Base-by-base conservation (phyloP, 2,888 invertebrate species). In the Ectemnius continuus region DNA sequence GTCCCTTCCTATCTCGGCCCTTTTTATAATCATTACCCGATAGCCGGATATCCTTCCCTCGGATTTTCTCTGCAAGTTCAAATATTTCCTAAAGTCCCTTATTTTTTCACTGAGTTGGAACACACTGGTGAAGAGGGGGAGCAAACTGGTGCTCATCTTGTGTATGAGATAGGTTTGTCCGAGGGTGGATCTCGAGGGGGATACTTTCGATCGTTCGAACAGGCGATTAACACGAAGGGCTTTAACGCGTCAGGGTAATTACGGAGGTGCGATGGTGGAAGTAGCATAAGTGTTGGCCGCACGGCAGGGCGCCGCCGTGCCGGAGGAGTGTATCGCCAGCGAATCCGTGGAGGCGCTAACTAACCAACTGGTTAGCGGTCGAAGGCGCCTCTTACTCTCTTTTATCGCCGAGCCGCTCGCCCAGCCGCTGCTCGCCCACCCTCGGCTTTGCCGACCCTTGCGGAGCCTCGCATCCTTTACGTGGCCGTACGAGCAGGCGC, bases 181-280 rank as follows among this genome's bases (percentile, higher is more conserved):
- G 36, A 36, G 36, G 36, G 36, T 36, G 36, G 8, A 36, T 36
- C 4, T 36, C 36, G 36, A 74, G 72, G 61, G 75, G 67, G 68
- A 64, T 69, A 56, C 62, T 57, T 70, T 78, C 77, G 83, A 77
- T 85, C 81, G 78, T 20, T 36, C 74, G 62, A 75, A 78, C 79
- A 76, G 78, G 67, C 74, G 82, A 82, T 81, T 76, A 83, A 80
- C 76, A 70, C 73, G 76, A 72, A 74, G 73, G 71, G 73, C 81
- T 69, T 79, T 80, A 82, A 85, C 80, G 82, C 84, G 83, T 86
- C 85, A 82, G 83, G 81, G 85, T 86, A 87, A 88, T 88, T 85
- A 87, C 83, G 80, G 82, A 80, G 80, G 73, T 77, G 82, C 79
- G 77, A 75, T 78, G 76, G 78, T 66, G 74, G 72, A 78, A 82